Evolutionary conservation across 2,888 invertebrate genomes (phyloP).

Genomic region (Eristalis arbustorum): DNA sequence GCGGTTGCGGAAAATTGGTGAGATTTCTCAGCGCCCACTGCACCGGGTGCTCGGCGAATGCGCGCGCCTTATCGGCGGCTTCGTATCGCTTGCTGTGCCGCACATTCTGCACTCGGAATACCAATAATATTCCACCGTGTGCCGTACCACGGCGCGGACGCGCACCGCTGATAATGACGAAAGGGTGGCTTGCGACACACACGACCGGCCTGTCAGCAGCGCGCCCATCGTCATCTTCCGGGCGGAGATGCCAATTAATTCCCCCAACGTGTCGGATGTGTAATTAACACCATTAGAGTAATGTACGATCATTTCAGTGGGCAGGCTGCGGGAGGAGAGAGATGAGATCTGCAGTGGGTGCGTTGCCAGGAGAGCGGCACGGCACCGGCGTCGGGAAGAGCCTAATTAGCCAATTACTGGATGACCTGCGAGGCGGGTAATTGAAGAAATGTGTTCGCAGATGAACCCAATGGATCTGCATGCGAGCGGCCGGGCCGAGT

Average conservation of each 20-base stretch:
- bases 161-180: conserved; percentile 50
- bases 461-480: conserved; percentile 45
- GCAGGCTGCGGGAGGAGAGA: conserved; percentile 19
- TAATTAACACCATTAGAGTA: conserved; percentile 70
- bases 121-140: conserved; percentile 42
- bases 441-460: conserved; percentile 55
- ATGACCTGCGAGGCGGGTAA: conserved; percentile 57
- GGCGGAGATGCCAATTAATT: conserved; percentile 66
- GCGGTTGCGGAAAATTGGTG: conserved; percentile 34
- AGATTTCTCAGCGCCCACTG: conserved; percentile 66
- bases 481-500: conserved; percentile 10
- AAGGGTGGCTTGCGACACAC: conserved; percentile 50
- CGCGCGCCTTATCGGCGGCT: conserved; percentile 46
- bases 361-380: conserved; percentile 17
- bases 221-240: conserved; percentile 51
- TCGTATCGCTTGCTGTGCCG: conserved; percentile 44
- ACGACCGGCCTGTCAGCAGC: conserved; percentile 3
- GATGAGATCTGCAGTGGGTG: conserved; percentile 54
- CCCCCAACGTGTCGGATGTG: conserved; percentile 57
- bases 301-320: conserved; percentile 62
- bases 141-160: conserved; percentile 13
- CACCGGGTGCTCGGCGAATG: neutral
- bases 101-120: conserved; percentile 41
- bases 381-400: neutral
- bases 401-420: conserved; percentile 67